Evolutionary conservation across 2,113 vertebrate genomes (phyloP), one percentile per base, ranked within the genome.

Genomic region (Leuciscus idus): DNA sequence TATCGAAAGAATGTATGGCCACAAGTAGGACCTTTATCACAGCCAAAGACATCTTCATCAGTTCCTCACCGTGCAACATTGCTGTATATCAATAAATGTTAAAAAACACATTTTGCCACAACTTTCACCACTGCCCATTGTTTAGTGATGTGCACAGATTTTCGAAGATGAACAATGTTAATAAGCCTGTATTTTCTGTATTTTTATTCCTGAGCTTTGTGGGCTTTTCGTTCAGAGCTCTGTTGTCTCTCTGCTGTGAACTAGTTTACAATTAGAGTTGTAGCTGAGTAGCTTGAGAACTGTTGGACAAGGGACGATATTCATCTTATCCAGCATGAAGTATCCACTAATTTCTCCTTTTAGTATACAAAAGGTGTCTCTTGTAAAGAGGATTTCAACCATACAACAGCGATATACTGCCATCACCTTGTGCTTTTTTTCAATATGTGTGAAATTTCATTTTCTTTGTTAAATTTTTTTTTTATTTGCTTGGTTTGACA

Each of bases 1-100:
- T 92, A 99, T 99, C 7, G 98, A 99, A 92, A 93, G 98, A 92
- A 99, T 99, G 98, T 99, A 99, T 0, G 98, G 98, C 6, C 95
- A 97, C 43, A 99, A 99, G 93, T 99, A 94, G 66, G 91, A 86
- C 8, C 3, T 61, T 21, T 30, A 9, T 2, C 33, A 13, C 23
- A 26, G 23, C 26, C 75, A 80, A 75, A 79, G 28, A 46, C 70
- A 39, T 6, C n/a, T 9, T 19, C 68, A 39, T 84, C 77, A 76
- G 36, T 30, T 55, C 59, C 46, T 28, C 10, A 28, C 70, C 70
- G 5, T 77, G 11, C 39, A 50, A 66, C 64, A 36, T 23, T 84
- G 66, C 66, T 87, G 52, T 76, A 36, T 55, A 83, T 74, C 61
- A 85, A 83, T 73, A 84, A 26, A 81, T 78, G 75, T 86, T n/a